phyloP scores from a whole-genome alignment of 2,797 vertebrate species.

The Leptatherina wallacei region DNA sequence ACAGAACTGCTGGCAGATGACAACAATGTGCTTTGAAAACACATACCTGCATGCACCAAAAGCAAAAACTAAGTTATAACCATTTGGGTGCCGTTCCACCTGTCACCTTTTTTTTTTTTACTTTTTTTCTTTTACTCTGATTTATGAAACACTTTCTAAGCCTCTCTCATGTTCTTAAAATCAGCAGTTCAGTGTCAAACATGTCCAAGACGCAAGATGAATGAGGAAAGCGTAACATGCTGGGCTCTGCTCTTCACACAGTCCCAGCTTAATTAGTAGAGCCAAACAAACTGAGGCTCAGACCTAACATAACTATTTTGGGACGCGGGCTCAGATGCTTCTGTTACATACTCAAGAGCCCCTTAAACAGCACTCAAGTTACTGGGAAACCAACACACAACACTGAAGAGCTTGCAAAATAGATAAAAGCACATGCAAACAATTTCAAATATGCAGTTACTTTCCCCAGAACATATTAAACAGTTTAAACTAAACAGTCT shows the following conservation, averaged over 20 bases:
- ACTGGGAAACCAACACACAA: slow-evolving; percentile 55
- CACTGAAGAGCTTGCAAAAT: slow-evolving; percentile 24
- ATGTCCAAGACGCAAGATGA: slow-evolving; percentile 41
- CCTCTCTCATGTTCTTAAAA: slow-evolving; percentile 37
- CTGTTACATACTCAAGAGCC: slow-evolving; percentile 71
- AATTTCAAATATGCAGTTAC: slow-evolving; percentile 43
- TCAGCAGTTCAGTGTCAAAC: slow-evolving; percentile 39
- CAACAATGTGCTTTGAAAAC: slow-evolving; percentile 38
- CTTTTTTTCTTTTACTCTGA: slow-evolving; percentile 38
- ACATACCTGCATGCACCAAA: slow-evolving; percentile 21
- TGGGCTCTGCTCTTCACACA: slow-evolving; percentile 45
- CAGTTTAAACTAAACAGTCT: slow-evolving; percentile 44
- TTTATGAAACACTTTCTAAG: slow-evolving; percentile 36
- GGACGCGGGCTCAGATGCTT: slow-evolving; percentile 66
- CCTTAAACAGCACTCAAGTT: slow-evolving; percentile 73
- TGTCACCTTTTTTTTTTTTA: slow-evolving; percentile 13
- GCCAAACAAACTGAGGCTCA: slow-evolving; percentile 69
- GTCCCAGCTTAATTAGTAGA: slow-evolving; percentile 72
- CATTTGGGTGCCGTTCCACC: not conserved
- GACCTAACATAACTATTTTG: slow-evolving; percentile 79
- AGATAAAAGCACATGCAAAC: slow-evolving; percentile 53
- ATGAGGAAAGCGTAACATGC: slow-evolving; percentile 39
- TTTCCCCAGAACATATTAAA: slow-evolving; percentile 39
- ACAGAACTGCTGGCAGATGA: slow-evolving; percentile 68
- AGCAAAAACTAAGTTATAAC: slow-evolving; percentile 29